Percentiles rank a stretch among this genome's conserved stretches.
phyloP scores from a whole-genome alignment of 1,140 invertebrate genomes.

The Solenopsis invicta region DNA sequence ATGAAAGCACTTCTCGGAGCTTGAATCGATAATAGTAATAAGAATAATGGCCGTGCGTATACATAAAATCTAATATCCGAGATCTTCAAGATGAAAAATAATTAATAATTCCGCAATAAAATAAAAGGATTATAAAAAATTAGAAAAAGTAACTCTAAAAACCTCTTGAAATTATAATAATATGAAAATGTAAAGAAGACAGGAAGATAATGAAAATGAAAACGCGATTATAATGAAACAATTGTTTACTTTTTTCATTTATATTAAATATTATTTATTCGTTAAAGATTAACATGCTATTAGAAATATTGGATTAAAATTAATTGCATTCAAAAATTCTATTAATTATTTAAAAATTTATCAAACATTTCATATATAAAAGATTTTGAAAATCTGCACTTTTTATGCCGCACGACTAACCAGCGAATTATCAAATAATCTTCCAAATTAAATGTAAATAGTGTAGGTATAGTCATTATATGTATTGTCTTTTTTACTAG shows the following conservation, averaged over 20 bases:
- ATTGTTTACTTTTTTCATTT: not conserved
- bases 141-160: too few species aligned
- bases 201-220: too few species aligned
- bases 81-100: not conserved
- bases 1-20: not conserved
- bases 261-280: not conserved
- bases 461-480: not conserved
- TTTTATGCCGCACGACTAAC: not conserved
- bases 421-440: not conserved
- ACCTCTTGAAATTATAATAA: too few species aligned
- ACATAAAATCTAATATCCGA: slow-evolving; percentile 13
- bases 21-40: slow-evolving; percentile 30
- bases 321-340: not conserved
- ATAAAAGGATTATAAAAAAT: slow-evolving; percentile 2
- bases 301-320: not conserved
- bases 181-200: too few species aligned
- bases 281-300: not conserved
- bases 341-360: not conserved
- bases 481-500: not conserved
- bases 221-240: not conserved
- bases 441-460: not conserved
- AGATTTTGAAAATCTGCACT: not conserved
- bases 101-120: not conserved
- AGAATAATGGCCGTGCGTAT: not conserved
- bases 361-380: not conserved